phyloP scores from a whole-genome alignment of 2,888 invertebrate species.

The Galerucella pusilla region DNA sequence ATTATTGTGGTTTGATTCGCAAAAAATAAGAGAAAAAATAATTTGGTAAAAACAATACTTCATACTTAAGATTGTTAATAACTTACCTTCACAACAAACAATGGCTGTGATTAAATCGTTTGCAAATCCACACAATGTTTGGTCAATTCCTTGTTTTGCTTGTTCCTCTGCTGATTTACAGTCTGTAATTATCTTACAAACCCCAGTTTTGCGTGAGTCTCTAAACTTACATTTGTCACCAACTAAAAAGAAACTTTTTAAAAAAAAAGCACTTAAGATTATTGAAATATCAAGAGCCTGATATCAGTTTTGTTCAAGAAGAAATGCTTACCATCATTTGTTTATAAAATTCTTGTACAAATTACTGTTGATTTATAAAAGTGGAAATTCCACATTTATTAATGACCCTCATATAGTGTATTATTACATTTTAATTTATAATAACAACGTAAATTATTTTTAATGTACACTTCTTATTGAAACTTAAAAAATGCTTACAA shows the following conservation, averaged over 20 bases:
- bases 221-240: constrained; percentile 53
- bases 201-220: constrained; percentile 49
- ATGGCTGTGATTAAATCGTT: constrained; percentile 54
- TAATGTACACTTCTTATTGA: not conserved
- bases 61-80: not conserved
- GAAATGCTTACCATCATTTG: not conserved
- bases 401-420: not conserved
- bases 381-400: not conserved
- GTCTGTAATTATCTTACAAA: constrained; percentile 54
- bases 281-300: no score
- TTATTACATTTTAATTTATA: not conserved
- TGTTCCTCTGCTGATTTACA: constrained; percentile 57
- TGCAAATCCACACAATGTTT: constrained; percentile 57
- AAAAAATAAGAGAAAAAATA: not conserved
- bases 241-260: constrained; percentile 48
- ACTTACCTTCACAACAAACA: constrained; percentile 58
- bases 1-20: not conserved
- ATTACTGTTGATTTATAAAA: not conserved
- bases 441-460: not conserved
- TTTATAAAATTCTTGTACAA: not conserved
- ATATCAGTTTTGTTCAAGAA: no score
- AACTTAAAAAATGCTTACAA: no score
- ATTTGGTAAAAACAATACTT: not conserved
- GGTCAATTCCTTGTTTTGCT: constrained; percentile 55
- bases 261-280: no score